These are phyloP conservation scores for Crotalus adamanteus DNA, from an alignment of 2,797 vertebrate genomes.

Conservation along the genomic window DNA sequence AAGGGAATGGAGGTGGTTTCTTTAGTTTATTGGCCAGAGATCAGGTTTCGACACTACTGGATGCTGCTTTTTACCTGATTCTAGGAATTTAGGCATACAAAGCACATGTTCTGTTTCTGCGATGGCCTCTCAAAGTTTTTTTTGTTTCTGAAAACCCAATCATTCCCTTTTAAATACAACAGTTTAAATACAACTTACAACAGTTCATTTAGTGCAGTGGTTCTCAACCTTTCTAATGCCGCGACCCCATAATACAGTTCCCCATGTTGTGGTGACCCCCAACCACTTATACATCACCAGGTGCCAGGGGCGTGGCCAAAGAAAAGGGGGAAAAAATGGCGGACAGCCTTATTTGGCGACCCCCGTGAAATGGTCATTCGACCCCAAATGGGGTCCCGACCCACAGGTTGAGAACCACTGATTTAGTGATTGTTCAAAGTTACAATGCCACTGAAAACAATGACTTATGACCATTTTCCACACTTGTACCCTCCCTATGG, in stretches of 20 bases:
- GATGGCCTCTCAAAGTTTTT: background rate
- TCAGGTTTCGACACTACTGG: background rate
- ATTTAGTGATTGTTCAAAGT: background rate
- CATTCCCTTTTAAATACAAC: background rate
- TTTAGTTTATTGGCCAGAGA: constrained; percentile 23
- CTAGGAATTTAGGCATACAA: background rate
- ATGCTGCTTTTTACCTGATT: background rate
- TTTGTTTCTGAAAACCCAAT: background rate
- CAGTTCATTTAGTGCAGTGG: background rate
- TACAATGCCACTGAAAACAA: background rate
- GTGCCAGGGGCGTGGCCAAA: too few species aligned
- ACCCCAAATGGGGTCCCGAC: too few species aligned
- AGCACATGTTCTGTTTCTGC: background rate
- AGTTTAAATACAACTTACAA: background rate
- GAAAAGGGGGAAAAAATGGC: too few species aligned
- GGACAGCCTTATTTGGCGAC: too few species aligned
- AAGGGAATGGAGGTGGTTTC: constrained; percentile 32
- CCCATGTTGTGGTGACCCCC: too few species aligned
- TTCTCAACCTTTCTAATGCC: too few species aligned
- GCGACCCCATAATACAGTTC: too few species aligned
- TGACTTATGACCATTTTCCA: background rate
- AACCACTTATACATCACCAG: too few species aligned
- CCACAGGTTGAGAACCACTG: too few species aligned
- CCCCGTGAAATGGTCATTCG: too few species aligned
- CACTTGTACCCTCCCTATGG: background rate